Evolutionary conservation across 2,888 invertebrate genomes (phyloP), one percentile per base, ranked within the genome.

Genomic region (Acleris cristana): DNA sequence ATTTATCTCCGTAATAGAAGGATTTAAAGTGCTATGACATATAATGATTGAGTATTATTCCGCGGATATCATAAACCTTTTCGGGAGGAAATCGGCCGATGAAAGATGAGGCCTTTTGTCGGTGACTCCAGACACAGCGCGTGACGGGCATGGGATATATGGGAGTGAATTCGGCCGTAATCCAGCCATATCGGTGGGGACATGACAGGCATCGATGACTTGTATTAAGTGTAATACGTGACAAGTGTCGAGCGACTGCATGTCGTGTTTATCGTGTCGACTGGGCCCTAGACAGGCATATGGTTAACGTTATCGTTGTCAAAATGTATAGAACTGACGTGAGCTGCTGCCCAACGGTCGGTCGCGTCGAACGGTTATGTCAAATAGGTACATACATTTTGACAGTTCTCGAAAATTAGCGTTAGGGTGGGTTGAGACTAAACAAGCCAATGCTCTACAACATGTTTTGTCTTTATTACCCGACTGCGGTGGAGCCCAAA

Each of bases 31-130:
- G 61, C 66, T 61, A 66, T 52, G 63, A 65, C 66, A 66, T 71
- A 77, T 80, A 78, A 77, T 84, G 82, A 84, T 83, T 77, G 82
- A 84, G 82, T 80, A 79, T 82, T 82, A 83, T 81, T 80, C 77
- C 70, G 74, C 74, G 76, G 76, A 77, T 77, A 79, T 76, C 79
- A 80, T 82, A 79, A 83, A 85, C 78, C 77, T 80, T 83, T 86
- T 84, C 79, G 73, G 74, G 73, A 80, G 79, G 77, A 85, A 84
- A 86, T 84, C 79, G 80, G 74, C 74, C 75, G 79, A 83, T 83
- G 83, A 84, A 83, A 84, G 82, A 86, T 82, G 83, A 79, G 80
- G 78, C 77, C 75, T 82, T 86, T 84, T 80, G 80, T 80, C 80
- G 78, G 74, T 72, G 79, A 80, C 78, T 84, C 79, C 81, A 82